Evolutionary conservation across 2,113 vertebrate genomes (phyloP), one percentile per base, ranked within the genome.

Genomic region (Carassius carassius): DNA sequence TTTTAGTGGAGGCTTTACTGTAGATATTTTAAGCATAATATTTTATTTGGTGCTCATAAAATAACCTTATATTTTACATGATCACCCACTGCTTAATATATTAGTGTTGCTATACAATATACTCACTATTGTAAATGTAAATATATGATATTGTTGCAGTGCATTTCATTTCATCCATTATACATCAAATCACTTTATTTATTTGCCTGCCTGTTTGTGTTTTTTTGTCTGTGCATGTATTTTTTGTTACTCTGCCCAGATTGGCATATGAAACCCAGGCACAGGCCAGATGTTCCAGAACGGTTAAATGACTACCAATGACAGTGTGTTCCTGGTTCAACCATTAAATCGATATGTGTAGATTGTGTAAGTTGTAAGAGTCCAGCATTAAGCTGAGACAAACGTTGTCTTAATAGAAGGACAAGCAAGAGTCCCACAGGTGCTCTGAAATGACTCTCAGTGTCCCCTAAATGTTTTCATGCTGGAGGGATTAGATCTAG

Each of bases 401-500:
- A 60, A 86, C 86, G 29, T 9, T 73, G 63, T 3, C 91, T 51
- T 51, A 16, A 51, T 92, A 84, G 89, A 90, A 58, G 86, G 89
- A 86, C 85, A 19, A 69, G 86, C 85, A 90, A 88, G 78, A 87
- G 88, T 89, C 89, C 89, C 88, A 87, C 86, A 91, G 90, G 87
- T 89, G 69, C 16, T 0, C n/a, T 79, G 84, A 87, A 88, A 85
- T 88, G 85, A 81, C 79, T 87, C 84, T 90, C 82, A 44, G 11
- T 72, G 79, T 89, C 75, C 85, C 1, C 85, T 82, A 35, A 35
- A 56, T 29, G 25, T 21, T 77, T 56, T 77, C 54, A 49, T 77
- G 51, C 29, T 35, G 74, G 49, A 51, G 49, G 49, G 14, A 51
- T 37, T 58, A 35, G 35, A 21, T 58, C 16, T 37, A 21, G 44